Evolutionary conservation across 2,797 vertebrate species (phyloP).

Genomic region (Lithobates sylvaticus): DNA sequence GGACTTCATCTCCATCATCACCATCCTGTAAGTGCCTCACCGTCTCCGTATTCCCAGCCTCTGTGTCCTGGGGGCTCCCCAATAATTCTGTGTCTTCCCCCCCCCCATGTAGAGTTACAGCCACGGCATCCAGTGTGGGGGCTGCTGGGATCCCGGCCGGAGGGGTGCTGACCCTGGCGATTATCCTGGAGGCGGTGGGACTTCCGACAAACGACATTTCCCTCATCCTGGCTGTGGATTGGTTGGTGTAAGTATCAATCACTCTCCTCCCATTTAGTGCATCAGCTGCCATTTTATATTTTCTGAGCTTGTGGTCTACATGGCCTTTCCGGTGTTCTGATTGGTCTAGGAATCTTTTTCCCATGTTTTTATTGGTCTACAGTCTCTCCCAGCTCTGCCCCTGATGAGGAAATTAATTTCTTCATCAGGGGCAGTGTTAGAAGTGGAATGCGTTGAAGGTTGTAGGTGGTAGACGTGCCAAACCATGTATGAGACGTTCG

Average conservation of each 20-base stretch:
- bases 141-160: constrained; percentile 91
- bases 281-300: too few species aligned
- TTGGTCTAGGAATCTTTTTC: too few species aligned
- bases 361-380: too few species aligned
- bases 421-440: too few species aligned
- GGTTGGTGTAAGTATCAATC: constrained; percentile 87
- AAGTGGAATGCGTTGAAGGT: too few species aligned
- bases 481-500: too few species aligned
- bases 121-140: constrained; percentile 90
- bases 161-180: constrained; percentile 87
- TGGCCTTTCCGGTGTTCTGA: too few species aligned
- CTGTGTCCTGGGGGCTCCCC: neutral
- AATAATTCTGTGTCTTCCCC: neutral
- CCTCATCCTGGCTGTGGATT: constrained; percentile 90
- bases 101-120: constrained; percentile 79
- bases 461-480: too few species aligned
- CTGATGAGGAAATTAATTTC: too few species aligned
- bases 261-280: neutral
- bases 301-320: too few species aligned
- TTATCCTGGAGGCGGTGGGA: constrained; percentile 88
- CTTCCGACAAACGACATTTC: constrained; percentile 88
- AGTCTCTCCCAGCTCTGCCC: too few species aligned
- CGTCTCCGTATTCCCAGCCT: neutral
- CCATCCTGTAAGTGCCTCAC: constrained; percentile 83
- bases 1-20: constrained; percentile 88